Conservation (phyloP, 2,888 invertebrate genomes). For the Saturnia pavonia region DNA sequence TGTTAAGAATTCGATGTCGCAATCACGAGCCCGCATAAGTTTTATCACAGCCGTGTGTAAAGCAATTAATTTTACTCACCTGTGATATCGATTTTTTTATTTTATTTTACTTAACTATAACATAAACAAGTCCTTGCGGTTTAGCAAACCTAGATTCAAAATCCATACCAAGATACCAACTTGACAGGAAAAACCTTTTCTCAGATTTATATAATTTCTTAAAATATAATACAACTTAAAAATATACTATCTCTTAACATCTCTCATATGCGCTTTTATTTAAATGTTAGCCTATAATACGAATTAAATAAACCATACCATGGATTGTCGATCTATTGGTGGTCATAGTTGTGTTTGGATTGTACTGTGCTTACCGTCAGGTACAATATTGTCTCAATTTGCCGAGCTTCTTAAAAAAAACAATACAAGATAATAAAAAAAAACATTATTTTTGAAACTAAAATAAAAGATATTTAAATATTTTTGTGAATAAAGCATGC, state of each 20-base stretch:
- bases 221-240: neutral
- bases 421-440: too few relatives aligned
- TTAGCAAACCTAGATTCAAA: too few relatives aligned
- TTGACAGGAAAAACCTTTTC: too few relatives aligned
- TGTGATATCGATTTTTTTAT: neutral
- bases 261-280: neutral
- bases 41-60: neutral
- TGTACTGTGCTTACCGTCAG: too few relatives aligned
- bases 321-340: too few relatives aligned
- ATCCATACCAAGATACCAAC: too few relatives aligned
- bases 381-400: too few relatives aligned
- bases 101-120: neutral
- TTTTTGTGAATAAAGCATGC: neutral
- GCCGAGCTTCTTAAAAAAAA: too few relatives aligned
- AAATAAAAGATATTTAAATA: neutral
- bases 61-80: neutral
- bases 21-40: neutral
- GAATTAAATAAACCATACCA: neutral
- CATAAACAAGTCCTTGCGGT: too few relatives aligned
- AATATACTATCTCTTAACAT: neutral
- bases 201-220: too few relatives aligned
- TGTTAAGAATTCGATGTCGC: slow-evolving; percentile 2
- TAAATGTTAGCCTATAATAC: neutral
- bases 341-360: too few relatives aligned
- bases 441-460: neutral